phyloP scores from a whole-genome alignment of 2,113 vertebrate species.

The Emydocephalus ijimae region DNA sequence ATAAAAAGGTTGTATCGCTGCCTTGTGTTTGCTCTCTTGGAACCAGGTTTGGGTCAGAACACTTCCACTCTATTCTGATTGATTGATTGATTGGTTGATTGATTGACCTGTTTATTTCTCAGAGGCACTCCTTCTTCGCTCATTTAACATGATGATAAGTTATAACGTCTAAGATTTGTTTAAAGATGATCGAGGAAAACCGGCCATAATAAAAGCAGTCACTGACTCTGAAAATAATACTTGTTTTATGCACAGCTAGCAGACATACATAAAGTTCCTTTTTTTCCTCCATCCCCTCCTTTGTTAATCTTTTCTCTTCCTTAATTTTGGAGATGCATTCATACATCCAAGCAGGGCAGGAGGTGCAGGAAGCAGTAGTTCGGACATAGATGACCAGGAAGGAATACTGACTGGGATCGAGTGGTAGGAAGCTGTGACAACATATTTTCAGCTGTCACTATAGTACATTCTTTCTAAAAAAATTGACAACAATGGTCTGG shows the following conservation, averaged over 20 bases:
- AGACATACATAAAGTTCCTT: not conserved
- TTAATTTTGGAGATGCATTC: conserved; percentile 15
- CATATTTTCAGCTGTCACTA: not conserved
- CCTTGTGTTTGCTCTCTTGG: no score
- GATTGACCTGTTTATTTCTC: not conserved
- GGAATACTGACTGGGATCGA: not conserved
- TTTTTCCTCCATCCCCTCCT: not conserved
- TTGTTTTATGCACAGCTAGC: not conserved
- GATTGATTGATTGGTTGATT: no score
- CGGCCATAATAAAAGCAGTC: not conserved
- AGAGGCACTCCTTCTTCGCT: not conserved
- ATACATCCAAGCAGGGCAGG: not conserved
- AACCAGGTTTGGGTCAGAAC: no score
- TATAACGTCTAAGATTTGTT: not conserved
- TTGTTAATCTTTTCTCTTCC: not conserved
- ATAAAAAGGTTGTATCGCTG: no score
- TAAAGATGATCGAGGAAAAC: not conserved
- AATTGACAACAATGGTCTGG: not conserved
- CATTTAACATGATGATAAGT: not conserved
- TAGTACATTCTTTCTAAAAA: conserved; percentile 1
- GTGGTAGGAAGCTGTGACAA: not conserved
- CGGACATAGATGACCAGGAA: not conserved
- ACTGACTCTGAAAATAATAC: not conserved
- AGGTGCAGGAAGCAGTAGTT: not conserved
- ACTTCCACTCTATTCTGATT: not conserved